These are phyloP conservation scores for Pammene aurita DNA, from an alignment of 2,888 invertebrate species.

Conservation along the genomic window DNA sequence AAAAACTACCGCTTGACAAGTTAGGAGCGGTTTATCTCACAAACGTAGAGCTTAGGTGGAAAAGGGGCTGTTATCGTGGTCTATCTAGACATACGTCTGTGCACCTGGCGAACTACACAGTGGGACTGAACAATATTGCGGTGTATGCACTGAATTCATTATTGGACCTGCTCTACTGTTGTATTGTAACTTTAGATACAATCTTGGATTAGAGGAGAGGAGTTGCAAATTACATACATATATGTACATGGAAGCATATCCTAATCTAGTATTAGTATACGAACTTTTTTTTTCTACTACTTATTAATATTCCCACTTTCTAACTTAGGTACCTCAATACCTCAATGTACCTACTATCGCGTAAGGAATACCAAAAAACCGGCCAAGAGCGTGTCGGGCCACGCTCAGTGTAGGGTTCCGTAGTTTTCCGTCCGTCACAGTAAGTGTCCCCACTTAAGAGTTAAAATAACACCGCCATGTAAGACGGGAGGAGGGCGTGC, in stretches of 20 bases:
- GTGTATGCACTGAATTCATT: constrained; percentile 25
- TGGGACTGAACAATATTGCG: constrained; percentile 38
- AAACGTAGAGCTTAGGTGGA: constrained; percentile 35
- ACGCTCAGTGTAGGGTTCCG: too few species aligned
- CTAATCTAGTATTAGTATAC: background rate
- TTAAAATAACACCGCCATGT: too few species aligned
- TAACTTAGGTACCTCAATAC: too few species aligned
- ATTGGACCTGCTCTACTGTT: constrained; percentile 10
- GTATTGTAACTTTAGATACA: constrained; percentile 8
- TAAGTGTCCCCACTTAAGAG: too few species aligned
- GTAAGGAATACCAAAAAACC: too few species aligned
- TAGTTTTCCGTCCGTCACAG: too few species aligned
- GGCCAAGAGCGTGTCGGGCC: too few species aligned
- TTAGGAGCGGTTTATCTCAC: constrained; percentile 60
- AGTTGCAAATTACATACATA: background rate
- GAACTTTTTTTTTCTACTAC: too few species aligned
- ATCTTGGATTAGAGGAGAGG: background rate
- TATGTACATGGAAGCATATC: background rate
- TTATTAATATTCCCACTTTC: too few species aligned
- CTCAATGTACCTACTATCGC: too few species aligned
- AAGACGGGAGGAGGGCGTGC: too few species aligned
- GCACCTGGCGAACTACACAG: constrained; percentile 11
- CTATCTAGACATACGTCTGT: background rate
- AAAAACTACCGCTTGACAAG: constrained; percentile 57
- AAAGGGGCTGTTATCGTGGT: too few species aligned